Conservation (phyloP, 1,140 invertebrate species). For the Coelopa frigida region DNA sequence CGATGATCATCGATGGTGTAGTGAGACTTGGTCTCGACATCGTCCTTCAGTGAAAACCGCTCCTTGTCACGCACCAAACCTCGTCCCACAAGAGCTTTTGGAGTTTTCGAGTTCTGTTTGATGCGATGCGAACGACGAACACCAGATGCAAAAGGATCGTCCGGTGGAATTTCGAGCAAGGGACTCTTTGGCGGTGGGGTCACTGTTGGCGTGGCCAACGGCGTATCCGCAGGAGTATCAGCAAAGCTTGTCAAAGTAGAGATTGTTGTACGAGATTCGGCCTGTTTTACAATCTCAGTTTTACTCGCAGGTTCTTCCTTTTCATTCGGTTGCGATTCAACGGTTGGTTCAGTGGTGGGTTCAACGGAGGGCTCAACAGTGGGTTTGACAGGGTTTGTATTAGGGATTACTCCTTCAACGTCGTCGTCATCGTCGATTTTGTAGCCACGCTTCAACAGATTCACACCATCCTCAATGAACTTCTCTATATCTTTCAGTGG, state of each 20-base stretch:
- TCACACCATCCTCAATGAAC: conserved; percentile 39
- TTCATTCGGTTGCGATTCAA: not conserved
- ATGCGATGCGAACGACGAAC: conserved; percentile 39
- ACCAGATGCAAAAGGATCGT: conserved; percentile 2
- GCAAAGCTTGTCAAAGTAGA: conserved; percentile 12
- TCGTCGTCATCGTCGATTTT: conserved; percentile 24
- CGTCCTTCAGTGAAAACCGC: conserved; percentile 15
- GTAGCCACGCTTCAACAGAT: conserved; percentile 33
- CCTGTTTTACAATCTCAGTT: not conserved
- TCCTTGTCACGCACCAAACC: conserved; percentile 21
- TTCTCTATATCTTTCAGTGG: conserved; percentile 36
- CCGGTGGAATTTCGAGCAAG: not conserved
- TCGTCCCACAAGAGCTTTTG: conserved; percentile 22
- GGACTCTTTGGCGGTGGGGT: conserved; percentile 13
- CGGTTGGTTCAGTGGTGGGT: not conserved
- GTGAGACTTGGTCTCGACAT: conserved; percentile 14
- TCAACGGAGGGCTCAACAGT: not conserved
- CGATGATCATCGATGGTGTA: conserved; percentile 30
- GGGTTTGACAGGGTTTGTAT: not conserved
- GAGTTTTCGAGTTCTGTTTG: conserved; percentile 30
- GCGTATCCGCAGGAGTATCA: conserved; percentile 20
- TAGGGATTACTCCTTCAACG: not conserved
- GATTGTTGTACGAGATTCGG: too few species aligned
- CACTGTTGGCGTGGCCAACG: conserved; percentile 9
- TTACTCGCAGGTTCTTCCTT: not conserved